phyloP scores from a whole-genome alignment of 2,797 vertebrate species.

The Natrix natrix region DNA sequence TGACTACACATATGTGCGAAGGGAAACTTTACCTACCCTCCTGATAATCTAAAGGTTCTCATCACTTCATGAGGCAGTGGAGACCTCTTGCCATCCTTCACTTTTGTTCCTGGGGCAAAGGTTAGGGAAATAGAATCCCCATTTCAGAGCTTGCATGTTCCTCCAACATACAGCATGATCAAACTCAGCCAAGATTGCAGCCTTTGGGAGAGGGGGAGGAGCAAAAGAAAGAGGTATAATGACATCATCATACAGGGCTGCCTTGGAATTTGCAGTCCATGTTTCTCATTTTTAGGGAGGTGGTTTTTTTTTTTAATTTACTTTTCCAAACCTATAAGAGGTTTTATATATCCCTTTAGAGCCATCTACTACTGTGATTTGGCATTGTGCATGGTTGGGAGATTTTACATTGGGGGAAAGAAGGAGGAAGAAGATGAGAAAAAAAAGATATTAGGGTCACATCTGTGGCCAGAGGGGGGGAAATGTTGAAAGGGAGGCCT shows the following conservation, averaged over 20 bases:
- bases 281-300: background rate
- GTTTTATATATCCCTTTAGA: background rate
- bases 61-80: background rate
- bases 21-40: too few relatives aligned
- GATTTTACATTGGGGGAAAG: background rate
- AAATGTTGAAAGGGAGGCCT: background rate
- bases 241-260: background rate
- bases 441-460: background rate
- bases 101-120: background rate
- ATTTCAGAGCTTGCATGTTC: background rate
- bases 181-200: background rate
- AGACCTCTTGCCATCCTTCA: background rate
- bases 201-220: background rate
- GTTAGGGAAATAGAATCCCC: background rate
- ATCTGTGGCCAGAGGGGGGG: background rate
- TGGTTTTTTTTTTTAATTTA: background rate
- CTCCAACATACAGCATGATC: background rate
- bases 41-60: background rate
- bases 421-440: background rate
- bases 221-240: background rate
- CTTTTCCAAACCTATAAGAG: background rate
- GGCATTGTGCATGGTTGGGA: background rate
- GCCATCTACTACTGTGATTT: background rate
- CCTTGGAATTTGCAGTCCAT: background rate
- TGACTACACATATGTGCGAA: too few relatives aligned